phyloP scores from a whole-genome alignment of 2,888 invertebrate genomes.

The Gymnosoma rotundatum region DNA sequence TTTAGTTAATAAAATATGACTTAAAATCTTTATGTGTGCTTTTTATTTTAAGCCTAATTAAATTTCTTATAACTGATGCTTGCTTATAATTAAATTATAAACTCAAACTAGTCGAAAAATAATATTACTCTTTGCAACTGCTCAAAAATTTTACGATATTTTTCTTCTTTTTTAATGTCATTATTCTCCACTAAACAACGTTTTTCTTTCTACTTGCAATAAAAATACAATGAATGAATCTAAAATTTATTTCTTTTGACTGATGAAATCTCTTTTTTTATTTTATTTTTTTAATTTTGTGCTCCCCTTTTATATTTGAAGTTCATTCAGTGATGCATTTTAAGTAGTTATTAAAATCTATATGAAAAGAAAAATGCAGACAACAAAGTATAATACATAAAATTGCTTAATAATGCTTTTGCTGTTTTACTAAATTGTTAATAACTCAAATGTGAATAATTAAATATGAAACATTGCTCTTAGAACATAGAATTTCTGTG shows the following conservation, averaged over 20 bases:
- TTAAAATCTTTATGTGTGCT: too few species aligned
- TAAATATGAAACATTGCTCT: neutral
- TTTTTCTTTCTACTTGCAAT: neutral
- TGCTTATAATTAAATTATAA: too few species aligned
- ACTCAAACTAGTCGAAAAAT: too few species aligned
- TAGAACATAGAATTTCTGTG: neutral
- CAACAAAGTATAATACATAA: neutral
- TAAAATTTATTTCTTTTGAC: neutral
- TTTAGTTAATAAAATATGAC: too few species aligned
- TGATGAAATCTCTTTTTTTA: constrained; percentile 8
- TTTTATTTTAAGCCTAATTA: neutral
- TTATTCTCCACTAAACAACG: neutral
- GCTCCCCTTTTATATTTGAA: neutral
- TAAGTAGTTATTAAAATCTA: neutral
- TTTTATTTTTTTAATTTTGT: neutral
- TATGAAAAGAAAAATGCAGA: neutral
- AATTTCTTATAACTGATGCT: neutral
- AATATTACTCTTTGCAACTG: too few species aligned
- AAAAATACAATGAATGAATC: neutral
- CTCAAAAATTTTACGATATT: neutral
- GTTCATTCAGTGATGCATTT: neutral
- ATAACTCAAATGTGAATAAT: constrained; percentile 38
- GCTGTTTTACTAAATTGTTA: neutral
- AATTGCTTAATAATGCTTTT: neutral
- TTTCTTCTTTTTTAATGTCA: neutral